Evolutionary conservation across 2,797 vertebrate genomes (phyloP), one percentile per base, ranked within the genome.

Genomic region (Okamejei kenojei): DNA sequence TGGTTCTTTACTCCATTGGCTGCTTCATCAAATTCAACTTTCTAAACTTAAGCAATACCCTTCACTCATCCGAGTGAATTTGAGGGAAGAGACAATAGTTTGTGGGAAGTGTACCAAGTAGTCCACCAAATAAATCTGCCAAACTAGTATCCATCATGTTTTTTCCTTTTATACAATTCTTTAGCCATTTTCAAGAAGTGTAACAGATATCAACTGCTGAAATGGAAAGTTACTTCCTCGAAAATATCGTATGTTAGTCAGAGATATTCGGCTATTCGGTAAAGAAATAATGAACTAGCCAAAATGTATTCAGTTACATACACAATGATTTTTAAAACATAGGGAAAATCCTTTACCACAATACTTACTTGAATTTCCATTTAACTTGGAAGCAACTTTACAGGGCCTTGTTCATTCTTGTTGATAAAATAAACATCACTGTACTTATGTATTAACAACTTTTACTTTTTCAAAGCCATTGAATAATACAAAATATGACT

Each of bases 341-440:
- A 90, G 32, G 32, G 32, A 90, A 38, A 29, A 68, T 32, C 38
- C n/a, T 0, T 21, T 71, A 32, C n/a, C 38, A 32, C 35, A 8
- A 35, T n/a, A 84, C 54, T 17, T 19, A 71, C 63, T 21, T 10
- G 63, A 35, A 71, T 71, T 35, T 90, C 61, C 61, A 63, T n/a
- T 90, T 38, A 65, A 63, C 84, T 71, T 90, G 86, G 35, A 90
- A 71, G 9, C 32, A 71, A 71, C 77, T 94, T 94, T 86, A 93
- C 88, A 82, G 79, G 94, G 90, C 73, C 71, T 23, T 45, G 81
- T n/a, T 63, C 71, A 80, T 79, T 82, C 19, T 79, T 93, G 71
- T 88, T 93, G 88, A 84, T 65, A 80, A 91, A 93, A 71, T 71
- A 94, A 94, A 94, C 93, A 93, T 93, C 94, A 94, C 65, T 68